A percentile compares a stretch with the other conserved stretches of the same genome.
phyloP scores from a whole-genome alignment of 2,797 vertebrate genomes.

The Acomys russatus region DNA sequence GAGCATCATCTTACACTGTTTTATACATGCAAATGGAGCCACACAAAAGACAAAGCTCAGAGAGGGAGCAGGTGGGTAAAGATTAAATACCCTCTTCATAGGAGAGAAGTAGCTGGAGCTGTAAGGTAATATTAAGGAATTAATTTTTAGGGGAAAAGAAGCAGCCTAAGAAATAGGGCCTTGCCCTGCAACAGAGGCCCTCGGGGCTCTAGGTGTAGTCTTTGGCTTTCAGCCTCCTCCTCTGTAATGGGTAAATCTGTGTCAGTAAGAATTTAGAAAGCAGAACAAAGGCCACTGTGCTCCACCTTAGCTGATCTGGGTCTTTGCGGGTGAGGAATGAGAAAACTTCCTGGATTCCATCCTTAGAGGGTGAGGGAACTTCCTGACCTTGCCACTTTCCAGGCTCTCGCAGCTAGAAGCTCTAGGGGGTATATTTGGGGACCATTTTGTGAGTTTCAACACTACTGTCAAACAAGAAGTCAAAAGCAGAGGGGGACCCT shows the following conservation, averaged over 20 bases:
- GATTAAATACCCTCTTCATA: not conserved
- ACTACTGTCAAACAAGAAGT: not conserved
- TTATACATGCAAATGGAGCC: not conserved
- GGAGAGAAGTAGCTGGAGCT: not conserved
- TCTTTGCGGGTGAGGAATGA: too few relatives aligned
- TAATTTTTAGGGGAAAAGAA: not conserved
- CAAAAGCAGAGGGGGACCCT: not conserved
- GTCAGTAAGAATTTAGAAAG: not conserved
- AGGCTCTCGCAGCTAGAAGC: not conserved
- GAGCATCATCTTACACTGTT: not conserved
- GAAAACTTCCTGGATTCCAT: not conserved
- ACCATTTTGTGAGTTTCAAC: not conserved
- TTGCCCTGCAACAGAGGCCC: not conserved
- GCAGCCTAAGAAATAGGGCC: not conserved
- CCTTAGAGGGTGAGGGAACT: not conserved
- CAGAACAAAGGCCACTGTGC: not conserved
- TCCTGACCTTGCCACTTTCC: too few relatives aligned
- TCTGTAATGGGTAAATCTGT: not conserved
- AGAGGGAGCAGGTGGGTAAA: not conserved
- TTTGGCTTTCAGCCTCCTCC: not conserved
- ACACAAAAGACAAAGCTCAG: not conserved
- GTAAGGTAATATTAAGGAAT: not conserved
- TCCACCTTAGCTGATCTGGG: not conserved
- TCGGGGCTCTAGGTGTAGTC: not conserved
- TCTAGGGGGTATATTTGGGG: too few relatives aligned